Evolutionary conservation across 2,797 vertebrate genomes (phyloP), one percentile per base, ranked within the genome.

Genomic region (Dicrostonyx torquatus): DNA sequence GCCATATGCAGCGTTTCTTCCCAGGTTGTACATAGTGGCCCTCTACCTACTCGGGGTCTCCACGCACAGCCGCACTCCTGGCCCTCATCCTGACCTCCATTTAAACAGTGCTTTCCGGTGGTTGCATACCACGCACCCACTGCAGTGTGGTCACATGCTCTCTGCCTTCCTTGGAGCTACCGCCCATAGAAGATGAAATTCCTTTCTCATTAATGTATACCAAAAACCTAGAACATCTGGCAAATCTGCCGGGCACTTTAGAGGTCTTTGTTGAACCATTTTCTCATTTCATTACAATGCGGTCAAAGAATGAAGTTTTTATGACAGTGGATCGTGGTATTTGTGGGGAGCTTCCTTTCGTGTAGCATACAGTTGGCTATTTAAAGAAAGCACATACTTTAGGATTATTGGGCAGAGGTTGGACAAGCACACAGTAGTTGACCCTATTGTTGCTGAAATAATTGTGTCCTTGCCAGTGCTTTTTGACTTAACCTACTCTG

Each of bases 251-350:
- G 26, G 62, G 8, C 53, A 60, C 43, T 53, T 79, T 29, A 64
- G 9, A 92, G 83, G 50, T 62, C 48, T 34, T 62, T 87, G 73
- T 60, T 89, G 72, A 87, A 75, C 66, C 79, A 66, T 88, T 72
- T 90, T 82, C 64, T 95, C 85, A 93, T 88, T 94, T 92, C 37
- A 90, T 62, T 73, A 40, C 18, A 84, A 31, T 72, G 43, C 76
- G 77, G 60, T 77, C 87, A 95, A 85, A 93, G 64, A 85, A 93
- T 77, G 37, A 88, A 72, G 60, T 93, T 94, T 86, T 60, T 45
- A 31, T 34, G n/a, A 87, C 85, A 75, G 34, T 76, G 72, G 83
- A 60, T 87, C 50, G 78, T 87, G 29, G 40, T 75, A 93, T 94
- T 95, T 96, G 58, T 75, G 45, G 50, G 89, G 80, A 84, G 85